phyloP scores from a whole-genome alignment of 2,113 vertebrate genomes.

The Mobula hypostoma region DNA sequence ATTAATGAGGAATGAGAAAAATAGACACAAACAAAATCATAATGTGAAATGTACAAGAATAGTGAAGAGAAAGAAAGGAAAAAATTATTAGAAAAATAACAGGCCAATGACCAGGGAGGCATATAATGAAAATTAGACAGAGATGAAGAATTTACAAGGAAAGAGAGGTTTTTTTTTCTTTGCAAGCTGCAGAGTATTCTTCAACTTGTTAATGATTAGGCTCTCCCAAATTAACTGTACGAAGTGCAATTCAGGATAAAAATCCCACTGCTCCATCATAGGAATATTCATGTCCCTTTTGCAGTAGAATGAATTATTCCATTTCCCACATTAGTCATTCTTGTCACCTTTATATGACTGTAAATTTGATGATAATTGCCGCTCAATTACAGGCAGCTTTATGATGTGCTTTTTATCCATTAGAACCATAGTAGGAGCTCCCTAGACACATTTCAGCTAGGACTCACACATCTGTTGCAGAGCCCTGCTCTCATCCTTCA shows the following conservation, averaged over 20 bases:
- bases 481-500: neutral
- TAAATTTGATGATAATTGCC: neutral
- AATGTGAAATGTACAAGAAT: neutral
- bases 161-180: neutral
- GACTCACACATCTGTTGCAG: neutral
- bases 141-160: neutral
- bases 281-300: neutral
- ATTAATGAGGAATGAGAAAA: neutral
- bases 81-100: neutral
- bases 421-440: neutral
- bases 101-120: neutral
- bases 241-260: neutral
- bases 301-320: neutral
- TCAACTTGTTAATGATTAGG: neutral
- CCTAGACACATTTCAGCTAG: neutral
- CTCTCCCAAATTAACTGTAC: neutral
- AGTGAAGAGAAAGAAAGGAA: neutral
- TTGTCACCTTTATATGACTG: neutral
- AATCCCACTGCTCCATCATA: neutral
- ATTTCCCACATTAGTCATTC: neutral
- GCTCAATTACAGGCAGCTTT: constrained; percentile 15
- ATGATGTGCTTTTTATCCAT: neutral
- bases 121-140: neutral
- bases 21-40: neutral
- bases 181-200: neutral